Conservation (phyloP, 2,797 vertebrate species). For the Falco peregrinus region DNA sequence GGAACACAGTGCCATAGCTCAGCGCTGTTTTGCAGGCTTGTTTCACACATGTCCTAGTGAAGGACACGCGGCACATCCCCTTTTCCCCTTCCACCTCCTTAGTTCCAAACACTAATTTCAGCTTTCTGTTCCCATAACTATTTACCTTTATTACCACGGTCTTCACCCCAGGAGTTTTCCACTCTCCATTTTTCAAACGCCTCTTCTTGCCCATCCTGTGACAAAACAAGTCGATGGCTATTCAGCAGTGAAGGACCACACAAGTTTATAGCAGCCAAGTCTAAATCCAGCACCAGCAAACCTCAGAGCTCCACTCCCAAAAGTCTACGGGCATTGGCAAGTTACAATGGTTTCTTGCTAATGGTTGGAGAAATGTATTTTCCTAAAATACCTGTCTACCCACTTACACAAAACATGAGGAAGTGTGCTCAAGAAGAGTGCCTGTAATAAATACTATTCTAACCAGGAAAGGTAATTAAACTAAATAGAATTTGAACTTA, state of each 20-base stretch:
- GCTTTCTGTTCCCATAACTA: not conserved
- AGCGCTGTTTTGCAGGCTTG: not conserved
- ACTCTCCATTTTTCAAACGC: constrained; percentile 94
- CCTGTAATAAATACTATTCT: not conserved
- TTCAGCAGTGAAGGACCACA: not conserved
- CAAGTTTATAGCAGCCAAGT: not conserved
- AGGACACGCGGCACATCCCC: not conserved
- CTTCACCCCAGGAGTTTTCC: constrained; percentile 99
- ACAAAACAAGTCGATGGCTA: not conserved
- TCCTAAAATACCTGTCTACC: not conserved
- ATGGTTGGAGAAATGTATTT: not conserved
- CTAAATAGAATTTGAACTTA: not conserved
- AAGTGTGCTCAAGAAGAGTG: not conserved
- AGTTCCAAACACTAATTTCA: not conserved
- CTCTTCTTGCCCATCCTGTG: constrained; percentile 85
- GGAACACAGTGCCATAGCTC: not conserved
- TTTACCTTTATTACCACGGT: constrained; percentile 97
- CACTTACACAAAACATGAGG: not conserved
- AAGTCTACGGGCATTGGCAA: not conserved
- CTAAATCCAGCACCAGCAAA: not conserved
- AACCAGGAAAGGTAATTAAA: not conserved
- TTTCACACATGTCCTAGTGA: not conserved
- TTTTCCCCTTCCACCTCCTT: not conserved
- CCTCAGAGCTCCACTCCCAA: not conserved
- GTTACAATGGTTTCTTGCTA: not conserved